Conservation (phyloP, 2,113 vertebrate genomes). For the Tyto alba region DNA sequence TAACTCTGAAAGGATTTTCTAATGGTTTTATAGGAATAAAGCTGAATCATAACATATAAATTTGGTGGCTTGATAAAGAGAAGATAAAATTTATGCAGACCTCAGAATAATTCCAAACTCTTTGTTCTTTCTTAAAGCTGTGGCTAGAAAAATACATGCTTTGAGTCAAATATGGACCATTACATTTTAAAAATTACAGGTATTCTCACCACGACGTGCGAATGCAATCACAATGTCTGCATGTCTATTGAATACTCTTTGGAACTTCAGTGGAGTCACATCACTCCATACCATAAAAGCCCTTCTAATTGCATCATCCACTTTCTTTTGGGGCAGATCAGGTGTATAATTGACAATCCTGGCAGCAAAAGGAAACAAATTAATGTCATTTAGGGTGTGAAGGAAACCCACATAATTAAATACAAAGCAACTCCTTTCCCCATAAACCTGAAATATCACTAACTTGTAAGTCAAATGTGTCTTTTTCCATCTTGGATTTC, state of each 20-base stretch:
- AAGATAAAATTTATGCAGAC: neutral
- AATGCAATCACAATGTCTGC: constrained; percentile 74
- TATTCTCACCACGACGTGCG: constrained; percentile 52
- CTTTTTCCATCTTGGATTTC: constrained; percentile 38
- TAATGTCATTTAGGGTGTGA: neutral
- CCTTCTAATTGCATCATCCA: constrained; percentile 50
- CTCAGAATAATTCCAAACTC: neutral
- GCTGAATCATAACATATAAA: neutral
- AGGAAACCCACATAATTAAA: neutral
- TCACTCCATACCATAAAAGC: constrained; percentile 67
- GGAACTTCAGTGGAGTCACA: constrained; percentile 62
- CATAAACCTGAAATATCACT: neutral
- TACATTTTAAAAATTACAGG: neutral
- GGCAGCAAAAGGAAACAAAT: neutral
- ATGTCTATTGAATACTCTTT: fast-evolving
- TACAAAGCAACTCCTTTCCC: neutral
- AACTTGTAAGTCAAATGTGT: constrained; percentile 72
- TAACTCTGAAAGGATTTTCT: neutral
- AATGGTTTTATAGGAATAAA: neutral
- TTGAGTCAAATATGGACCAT: neutral
- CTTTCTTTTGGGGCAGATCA: neutral
- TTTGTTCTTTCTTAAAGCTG: neutral
- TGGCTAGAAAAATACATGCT: neutral
- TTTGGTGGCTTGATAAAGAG: neutral
- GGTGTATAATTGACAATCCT: constrained; percentile 58